These are phyloP conservation scores for Aporrectodea caliginosa DNA, from an alignment of 1,140 invertebrate genomes.

Conservation along the genomic window DNA sequence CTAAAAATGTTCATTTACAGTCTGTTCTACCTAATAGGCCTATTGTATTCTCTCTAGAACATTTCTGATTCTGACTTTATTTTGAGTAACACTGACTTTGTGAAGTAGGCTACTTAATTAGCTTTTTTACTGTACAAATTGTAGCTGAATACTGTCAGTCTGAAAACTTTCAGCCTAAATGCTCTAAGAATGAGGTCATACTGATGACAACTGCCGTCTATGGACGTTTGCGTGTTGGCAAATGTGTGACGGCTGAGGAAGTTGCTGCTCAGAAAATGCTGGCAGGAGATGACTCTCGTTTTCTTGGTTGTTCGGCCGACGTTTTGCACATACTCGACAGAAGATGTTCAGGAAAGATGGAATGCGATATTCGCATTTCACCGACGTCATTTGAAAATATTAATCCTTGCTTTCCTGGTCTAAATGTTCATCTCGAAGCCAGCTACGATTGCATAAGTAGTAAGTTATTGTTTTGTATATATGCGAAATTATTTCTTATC, in stretches of 20 bases:
- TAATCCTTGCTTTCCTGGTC: background rate
- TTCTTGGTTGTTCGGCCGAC: constrained; percentile 5
- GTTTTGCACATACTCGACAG: background rate
- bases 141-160: constrained; percentile 5
- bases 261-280: too few relatives aligned
- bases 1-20: too few relatives aligned
- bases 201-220: constrained; percentile 8
- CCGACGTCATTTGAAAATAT: background rate
- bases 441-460: constrained; percentile 7
- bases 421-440: constrained; percentile 16
- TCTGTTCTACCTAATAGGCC: too few relatives aligned
- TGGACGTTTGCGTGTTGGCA: constrained; percentile 12
- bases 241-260: constrained; percentile 10
- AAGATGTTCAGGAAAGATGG: background rate
- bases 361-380: background rate
- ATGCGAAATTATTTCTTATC: too few relatives aligned
- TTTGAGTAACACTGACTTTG: too few relatives aligned
- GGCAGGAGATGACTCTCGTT: background rate
- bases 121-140: too few relatives aligned
- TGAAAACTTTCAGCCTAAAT: constrained; percentile 8
- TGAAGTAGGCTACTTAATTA: too few relatives aligned
- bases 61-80: too few relatives aligned
- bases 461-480: too few relatives aligned
- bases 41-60: too few relatives aligned
- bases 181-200: constrained; percentile 7